phyloP scores from a whole-genome alignment of 2,797 vertebrate species.

The Liasis olivaceus region DNA sequence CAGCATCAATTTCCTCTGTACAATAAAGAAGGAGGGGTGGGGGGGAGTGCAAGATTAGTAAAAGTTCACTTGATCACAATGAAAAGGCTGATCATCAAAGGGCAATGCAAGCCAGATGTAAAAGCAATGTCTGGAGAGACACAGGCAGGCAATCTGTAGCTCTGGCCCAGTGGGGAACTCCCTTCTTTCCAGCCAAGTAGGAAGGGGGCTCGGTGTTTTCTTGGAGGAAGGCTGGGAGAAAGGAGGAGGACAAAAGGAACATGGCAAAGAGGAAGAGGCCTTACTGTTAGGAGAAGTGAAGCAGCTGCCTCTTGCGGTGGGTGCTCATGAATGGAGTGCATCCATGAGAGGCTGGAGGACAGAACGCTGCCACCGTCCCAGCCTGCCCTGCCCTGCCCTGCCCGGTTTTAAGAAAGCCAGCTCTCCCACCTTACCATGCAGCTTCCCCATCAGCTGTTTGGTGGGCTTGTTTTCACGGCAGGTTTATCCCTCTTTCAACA shows the following conservation, averaged over 20 bases:
- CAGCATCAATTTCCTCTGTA: constrained; percentile 76
- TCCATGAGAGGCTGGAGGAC: background rate
- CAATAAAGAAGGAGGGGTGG: constrained; percentile 61
- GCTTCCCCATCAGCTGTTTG: background rate
- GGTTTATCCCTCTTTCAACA: background rate
- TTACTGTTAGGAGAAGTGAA: background rate
- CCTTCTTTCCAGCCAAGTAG: constrained; percentile 3
- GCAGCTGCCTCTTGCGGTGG: background rate
- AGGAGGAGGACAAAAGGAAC: constrained; percentile 1
- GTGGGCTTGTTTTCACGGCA: background rate
- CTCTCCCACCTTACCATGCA: background rate
- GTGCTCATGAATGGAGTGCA: background rate
- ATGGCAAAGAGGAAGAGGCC: background rate
- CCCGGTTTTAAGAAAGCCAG: background rate
- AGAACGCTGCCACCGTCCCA: background rate
- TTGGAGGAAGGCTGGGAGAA: constrained; percentile 11
- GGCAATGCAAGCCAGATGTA: constrained; percentile 73
- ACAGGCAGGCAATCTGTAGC: background rate
- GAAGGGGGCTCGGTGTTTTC: background rate
- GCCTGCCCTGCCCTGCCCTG: background rate
- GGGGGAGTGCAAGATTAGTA: constrained; percentile 67
- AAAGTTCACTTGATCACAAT: constrained; percentile 77
- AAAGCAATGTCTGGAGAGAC: constrained; percentile 36
- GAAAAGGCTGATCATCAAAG: constrained; percentile 69
- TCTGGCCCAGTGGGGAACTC: background rate